A percentile compares a stretch with the other conserved stretches of the same genome.
These are phyloP conservation scores for Drosophila sturtevanti DNA, from an alignment of 1,140 invertebrate species.

Conservation along the genomic window DNA sequence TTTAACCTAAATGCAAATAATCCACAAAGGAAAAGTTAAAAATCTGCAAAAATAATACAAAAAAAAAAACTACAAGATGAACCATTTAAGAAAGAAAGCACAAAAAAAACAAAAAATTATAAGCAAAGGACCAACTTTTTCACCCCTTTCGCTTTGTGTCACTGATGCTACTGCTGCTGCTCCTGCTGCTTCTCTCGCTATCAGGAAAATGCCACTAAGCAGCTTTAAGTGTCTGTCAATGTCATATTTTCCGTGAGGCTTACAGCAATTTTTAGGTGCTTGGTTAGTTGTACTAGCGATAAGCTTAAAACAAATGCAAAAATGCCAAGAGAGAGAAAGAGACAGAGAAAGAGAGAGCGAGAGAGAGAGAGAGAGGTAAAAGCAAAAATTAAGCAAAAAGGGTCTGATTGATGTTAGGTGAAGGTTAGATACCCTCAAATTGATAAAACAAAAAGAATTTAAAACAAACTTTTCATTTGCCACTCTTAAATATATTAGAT, in stretches of 20 bases:
- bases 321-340: constrained; percentile 24
- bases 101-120: constrained; percentile 17
- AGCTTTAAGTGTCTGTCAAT: constrained; percentile 80
- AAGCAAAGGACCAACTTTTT: constrained; percentile 61
- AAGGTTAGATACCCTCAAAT: neutral
- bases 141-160: neutral
- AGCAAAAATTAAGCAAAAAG: neutral
- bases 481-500: no score
- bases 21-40: constrained; percentile 49
- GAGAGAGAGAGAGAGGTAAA: no score
- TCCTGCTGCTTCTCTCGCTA: constrained; percentile 26
- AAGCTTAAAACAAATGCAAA: constrained; percentile 69
- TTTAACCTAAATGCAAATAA: constrained; percentile 64
- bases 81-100: constrained; percentile 12
- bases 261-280: constrained; percentile 67
- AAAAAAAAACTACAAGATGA: neutral
- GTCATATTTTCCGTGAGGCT: constrained; percentile 72
- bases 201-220: constrained; percentile 61
- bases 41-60: constrained; percentile 19
- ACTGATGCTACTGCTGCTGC: neutral
- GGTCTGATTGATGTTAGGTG: neutral
- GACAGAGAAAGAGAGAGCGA: neutral
- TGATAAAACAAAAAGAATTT: neutral
- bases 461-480: no score
- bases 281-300: constrained; percentile 50